Base-by-base conservation (phyloP, 2,797 vertebrate species). In the Avahi laniger region DNA sequence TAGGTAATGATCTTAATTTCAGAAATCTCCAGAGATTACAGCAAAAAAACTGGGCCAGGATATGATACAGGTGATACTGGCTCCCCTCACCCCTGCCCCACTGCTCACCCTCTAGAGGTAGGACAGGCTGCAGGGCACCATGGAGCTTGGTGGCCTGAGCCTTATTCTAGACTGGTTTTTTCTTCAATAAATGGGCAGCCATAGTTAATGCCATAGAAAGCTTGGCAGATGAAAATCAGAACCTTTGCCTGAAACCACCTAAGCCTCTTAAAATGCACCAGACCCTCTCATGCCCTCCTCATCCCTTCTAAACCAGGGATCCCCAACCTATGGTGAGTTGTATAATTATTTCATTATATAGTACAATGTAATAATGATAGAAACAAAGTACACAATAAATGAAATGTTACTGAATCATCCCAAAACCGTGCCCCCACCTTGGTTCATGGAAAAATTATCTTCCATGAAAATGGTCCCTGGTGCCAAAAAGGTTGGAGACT, bases 1-100 rank as follows among this genome's bases (percentile, higher is more conserved):
- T 72, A 48, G 89, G 70, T 89, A 96, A 97, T 78, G 59, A 95
- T 83, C 73, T 76, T 93, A 70, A 96, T 93, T 96, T 94, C 65
- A 87, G 88, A 96, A 93, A 79, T 91, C 79, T 96, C 59, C 59
- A 57, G 61, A 93, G 80, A 65, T 92, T 84, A 90, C 0, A 46
- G 72, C 33, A 83, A 85, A 95, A 80, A 93, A 93, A 35, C 43
- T 24, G 67, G 54, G 30, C 69, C 50, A 11, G 83, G 73, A 63
- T 7, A 35, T 26, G 50, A 18, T 20, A 52, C 50, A 41, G 61
- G 26, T 4, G 12, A 3, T 54, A 11, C 89, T 52, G 46, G 57
- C 85, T 90, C 30, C 17, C 41, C 65, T 83, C 30, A 50, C 43
- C 26, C 48, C 26, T 63, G 72, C 50, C 75, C 41, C 26, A 18